These are phyloP conservation scores for Anguilla rostrata DNA, from an alignment of 2,113 vertebrate species.

Conservation along the genomic window DNA sequence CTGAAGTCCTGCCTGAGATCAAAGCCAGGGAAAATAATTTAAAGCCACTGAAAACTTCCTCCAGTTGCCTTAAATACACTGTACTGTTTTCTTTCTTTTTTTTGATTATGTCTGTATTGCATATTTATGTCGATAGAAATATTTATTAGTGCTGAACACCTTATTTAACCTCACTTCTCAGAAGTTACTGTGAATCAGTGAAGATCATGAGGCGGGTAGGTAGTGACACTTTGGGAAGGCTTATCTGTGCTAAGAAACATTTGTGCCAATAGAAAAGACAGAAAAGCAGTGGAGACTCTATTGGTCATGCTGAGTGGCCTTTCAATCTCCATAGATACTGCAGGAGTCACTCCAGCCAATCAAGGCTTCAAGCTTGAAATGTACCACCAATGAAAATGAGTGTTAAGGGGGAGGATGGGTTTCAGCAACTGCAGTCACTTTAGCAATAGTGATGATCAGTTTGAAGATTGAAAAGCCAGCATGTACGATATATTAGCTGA, in stretches of 20 bases:
- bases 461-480: not conserved
- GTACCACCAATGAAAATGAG: not conserved
- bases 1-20: conserved; percentile 25
- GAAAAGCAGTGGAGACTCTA: not conserved
- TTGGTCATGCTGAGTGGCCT: not conserved
- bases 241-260: not conserved
- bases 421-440: not conserved
- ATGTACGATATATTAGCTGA: not conserved
- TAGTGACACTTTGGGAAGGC: not conserved
- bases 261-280: conserved; percentile 10
- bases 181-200: conserved; percentile 33
- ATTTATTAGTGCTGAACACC: conserved; percentile 41
- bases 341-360: not conserved
- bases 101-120: conserved; percentile 12
- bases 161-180: conserved; percentile 31
- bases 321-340: conserved; percentile 6
- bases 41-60: conserved; percentile 41
- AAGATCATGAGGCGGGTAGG: not conserved
- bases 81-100: conserved; percentile 32
- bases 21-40: conserved; percentile 40
- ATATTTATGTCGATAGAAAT: conserved; percentile 26
- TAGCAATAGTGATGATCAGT: not conserved
- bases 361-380: not conserved
- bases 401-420: not conserved
- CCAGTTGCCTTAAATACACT: conserved; percentile 65